Evolutionary conservation across 2,113 vertebrate species (phyloP).

Genomic region (Rutilus rutilus): DNA sequence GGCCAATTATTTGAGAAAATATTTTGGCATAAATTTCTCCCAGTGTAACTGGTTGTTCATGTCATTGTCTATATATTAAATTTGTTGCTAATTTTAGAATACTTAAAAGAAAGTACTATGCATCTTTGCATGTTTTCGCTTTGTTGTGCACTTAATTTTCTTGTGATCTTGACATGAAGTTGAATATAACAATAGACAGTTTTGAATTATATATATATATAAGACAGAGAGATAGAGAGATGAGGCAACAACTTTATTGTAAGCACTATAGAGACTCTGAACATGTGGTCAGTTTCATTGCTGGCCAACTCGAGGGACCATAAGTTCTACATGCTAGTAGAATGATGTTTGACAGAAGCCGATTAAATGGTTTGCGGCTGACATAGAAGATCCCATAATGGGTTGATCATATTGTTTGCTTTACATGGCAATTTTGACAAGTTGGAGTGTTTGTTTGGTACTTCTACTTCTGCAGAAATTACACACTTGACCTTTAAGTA

Average conservation of each 20-base stretch:
- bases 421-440: background rate
- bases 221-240: background rate
- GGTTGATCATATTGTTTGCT: conserved; percentile 16
- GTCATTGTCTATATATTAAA: background rate
- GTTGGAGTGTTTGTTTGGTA: background rate
- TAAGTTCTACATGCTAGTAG: background rate
- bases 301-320: background rate
- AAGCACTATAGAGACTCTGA: background rate
- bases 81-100: background rate
- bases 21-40: background rate
- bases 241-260: background rate
- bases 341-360: conserved; percentile 18
- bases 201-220: too few relatives aligned
- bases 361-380: background rate
- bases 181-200: too few relatives aligned
- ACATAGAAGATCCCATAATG: background rate
- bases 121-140: background rate
- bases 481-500: conserved; percentile 5
- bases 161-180: background rate
- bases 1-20: background rate
- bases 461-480: background rate
- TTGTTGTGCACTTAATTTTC: background rate
- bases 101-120: background rate
- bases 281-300: background rate
- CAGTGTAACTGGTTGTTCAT: background rate